Evolutionary conservation across 2,888 invertebrate genomes (phyloP), one percentile per base, ranked within the genome.

Genomic region (Lepidocyrtoides sp.): DNA sequence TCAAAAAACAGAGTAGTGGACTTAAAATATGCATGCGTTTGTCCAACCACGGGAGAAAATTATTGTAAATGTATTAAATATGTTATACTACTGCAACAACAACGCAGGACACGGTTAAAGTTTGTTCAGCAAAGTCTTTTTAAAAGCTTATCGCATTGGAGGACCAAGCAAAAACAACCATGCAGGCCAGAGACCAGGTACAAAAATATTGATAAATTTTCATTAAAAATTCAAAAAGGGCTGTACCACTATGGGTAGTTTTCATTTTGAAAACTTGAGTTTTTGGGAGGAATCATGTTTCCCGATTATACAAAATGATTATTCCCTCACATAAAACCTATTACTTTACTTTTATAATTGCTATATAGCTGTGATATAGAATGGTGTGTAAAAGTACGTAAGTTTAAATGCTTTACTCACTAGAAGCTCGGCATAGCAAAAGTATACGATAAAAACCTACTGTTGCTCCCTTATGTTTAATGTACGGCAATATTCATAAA

Each of bases 161-260:
- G n/a, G n/a, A 23, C 14, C 32, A 57, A 29, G 2, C 51, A 69
- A 83, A 91, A 87, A 88, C 89, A 89, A 90, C 91, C 91, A 87
- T 86, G 75, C 89, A 86, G 89, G 75, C 17, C 1, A 63, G 44
- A 36, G 20, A 83, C 36, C n/a, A n/a, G n/a, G n/a, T n/a, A n/a
- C n/a, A n/a, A 29, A 77, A 85, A 85, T 41, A 69, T 81, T 81
- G 85, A 91, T 86, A 86, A 66, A 51, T 48, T 89, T 66, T 82
- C 57, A 82, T 85, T 87, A 91, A 91, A 87, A 83, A 91, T 82
- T 63, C 87, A 91, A 77, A 75, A 26, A 81, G 91, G 81, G 86
- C 54, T 91, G 91, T 7, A 26, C 79, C 82, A 41, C 75, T 29
- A 32, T 86, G 86, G 48, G 66, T 51, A 84, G 72, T 91, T 83